Conservation (phyloP, 2,797 vertebrate species). For the Threskiornis aethiopicus region DNA sequence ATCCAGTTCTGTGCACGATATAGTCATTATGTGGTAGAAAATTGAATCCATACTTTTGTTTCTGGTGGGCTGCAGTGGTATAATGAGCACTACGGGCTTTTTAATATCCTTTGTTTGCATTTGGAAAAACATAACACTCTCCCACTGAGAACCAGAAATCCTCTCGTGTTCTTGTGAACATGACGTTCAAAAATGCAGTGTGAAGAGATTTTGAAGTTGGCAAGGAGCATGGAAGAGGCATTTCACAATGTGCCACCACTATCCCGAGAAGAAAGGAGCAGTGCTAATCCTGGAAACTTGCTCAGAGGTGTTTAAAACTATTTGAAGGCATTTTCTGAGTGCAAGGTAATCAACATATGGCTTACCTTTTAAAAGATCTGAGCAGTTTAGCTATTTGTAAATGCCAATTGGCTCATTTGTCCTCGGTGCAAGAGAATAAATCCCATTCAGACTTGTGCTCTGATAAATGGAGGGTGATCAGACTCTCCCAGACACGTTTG, state of each 20-base stretch:
- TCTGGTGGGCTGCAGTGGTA: neutral
- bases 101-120: constrained; percentile 58
- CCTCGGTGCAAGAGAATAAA: neutral
- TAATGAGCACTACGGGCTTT: neutral
- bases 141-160: constrained; percentile 50
- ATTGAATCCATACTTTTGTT: constrained; percentile 35
- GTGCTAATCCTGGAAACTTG: neutral
- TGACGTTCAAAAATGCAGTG: neutral
- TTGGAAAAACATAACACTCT: neutral
- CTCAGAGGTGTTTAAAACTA: constrained; percentile 1
- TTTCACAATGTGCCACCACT: neutral
- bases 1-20: constrained; percentile 23
- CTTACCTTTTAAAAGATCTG: neutral
- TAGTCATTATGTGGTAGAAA: constrained; percentile 24
- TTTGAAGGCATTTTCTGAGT: neutral
- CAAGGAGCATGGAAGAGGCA: neutral
- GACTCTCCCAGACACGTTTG: neutral
- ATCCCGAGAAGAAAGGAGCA: neutral
- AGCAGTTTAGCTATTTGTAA: neutral
- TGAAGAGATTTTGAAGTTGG: neutral
- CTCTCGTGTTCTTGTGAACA: constrained; percentile 7
- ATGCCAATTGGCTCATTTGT: neutral
- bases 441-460: neutral
- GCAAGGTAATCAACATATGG: neutral
- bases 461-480: neutral